Evolutionary conservation across 2,113 vertebrate species (phyloP).

Genomic region (Cichladusa arquata): DNA sequence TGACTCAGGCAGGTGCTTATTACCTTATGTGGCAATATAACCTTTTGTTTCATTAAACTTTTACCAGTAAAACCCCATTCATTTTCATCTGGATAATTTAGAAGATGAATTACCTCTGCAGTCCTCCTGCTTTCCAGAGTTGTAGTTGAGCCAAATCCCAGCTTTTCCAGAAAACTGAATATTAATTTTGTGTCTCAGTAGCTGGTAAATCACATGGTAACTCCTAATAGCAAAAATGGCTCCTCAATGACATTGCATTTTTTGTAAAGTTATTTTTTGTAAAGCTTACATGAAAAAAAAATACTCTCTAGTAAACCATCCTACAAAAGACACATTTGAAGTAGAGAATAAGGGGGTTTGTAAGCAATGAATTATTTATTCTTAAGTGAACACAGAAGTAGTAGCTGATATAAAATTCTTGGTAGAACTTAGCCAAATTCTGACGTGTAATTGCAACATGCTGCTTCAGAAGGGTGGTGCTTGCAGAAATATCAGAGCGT

Average conservation of each 20-base stretch:
- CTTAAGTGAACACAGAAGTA: not conserved
- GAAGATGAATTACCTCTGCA: not conserved
- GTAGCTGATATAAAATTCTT: not conserved
- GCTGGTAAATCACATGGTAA: not conserved
- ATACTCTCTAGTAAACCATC: not conserved
- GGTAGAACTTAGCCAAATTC: not conserved
- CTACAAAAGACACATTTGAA: not conserved
- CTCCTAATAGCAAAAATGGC: not conserved
- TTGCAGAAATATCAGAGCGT: not conserved
- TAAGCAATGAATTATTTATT: not conserved
- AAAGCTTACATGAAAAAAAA: not conserved
- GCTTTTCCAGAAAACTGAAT: not conserved
- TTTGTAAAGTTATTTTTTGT: not conserved
- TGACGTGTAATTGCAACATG: not conserved
- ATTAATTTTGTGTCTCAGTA: not conserved
- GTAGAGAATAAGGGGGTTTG: not conserved
- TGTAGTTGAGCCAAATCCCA: not conserved
- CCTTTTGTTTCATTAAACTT: not conserved
- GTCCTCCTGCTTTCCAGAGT: not conserved
- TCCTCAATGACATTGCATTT: not conserved
- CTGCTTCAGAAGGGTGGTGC: constrained; percentile 28
- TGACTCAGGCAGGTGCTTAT: not conserved
- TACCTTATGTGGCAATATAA: not conserved
- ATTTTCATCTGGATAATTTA: not conserved
- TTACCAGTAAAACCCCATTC: not conserved